Base-by-base conservation (phyloP, 2,113 vertebrate genomes). In the Ciconia stormi region DNA sequence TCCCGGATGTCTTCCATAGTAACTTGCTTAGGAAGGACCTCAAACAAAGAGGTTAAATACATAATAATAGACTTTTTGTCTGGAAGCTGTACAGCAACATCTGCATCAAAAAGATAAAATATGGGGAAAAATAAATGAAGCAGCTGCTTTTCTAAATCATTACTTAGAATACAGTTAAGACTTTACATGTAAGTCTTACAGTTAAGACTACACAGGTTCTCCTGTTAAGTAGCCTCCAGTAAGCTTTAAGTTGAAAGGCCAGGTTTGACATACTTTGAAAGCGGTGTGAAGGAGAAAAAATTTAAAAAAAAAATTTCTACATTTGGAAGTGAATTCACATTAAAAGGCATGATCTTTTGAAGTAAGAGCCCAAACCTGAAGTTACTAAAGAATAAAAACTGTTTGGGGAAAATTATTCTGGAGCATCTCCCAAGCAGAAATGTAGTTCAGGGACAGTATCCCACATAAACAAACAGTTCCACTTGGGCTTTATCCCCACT, bases 51-150 rank as follows among this genome's bases (percentile, higher is more conserved):
- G 2, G 99, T 99, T 97, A 99, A 98, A 87, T 99, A 99, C 99
- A 99, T 99, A 97, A 99, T 98, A 98, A 99, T 99, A 90, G 99
- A 99, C 97, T 99, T 99, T 97, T 99, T 99, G 97, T 99, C 99
- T 74, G 99, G 99, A 89, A 99, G 97, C 94, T 99, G 99, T 66
- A 99, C 99, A 12, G 99, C 99, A 96, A 99, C 98, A 89, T 99
- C 99, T 99, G 95, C 44, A 97, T 84, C 56, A 69, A 63, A 95
- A 93, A 95, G 79, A 95, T 18, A 92, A 96, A 95, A 90, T 6
- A 65, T 1, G 5, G 9, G 11, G 16, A 9, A 82, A 95, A 59
- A 87, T 15, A 86, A 91, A 70, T 53, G 2, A 95, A 66, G 58
- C 46, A 52, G 69, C 50, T 47, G 62, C 34, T 67, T 94, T 96